Conservation (phyloP, 2,888 invertebrate genomes). For the Anorthoa munda region DNA sequence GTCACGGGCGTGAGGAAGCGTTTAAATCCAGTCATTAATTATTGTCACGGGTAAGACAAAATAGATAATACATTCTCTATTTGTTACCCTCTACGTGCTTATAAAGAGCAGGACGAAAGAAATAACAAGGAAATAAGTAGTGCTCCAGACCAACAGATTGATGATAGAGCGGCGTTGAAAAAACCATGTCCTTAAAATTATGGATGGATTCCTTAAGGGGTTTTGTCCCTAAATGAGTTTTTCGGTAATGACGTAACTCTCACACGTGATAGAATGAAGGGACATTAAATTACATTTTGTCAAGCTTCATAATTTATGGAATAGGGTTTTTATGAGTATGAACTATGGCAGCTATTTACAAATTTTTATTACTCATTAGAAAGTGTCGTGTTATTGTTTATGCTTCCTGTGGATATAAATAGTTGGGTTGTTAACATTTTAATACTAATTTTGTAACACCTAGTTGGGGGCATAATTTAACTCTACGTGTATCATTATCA, state of each 20-base stretch:
- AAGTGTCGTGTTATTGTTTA: constrained; percentile 78
- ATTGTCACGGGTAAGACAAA: constrained; percentile 90
- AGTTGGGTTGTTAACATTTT: constrained; percentile 45
- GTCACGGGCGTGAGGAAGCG: constrained; percentile 91
- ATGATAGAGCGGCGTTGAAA: constrained; percentile 85
- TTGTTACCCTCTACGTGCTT: constrained; percentile 84
- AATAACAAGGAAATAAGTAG: constrained; percentile 87
- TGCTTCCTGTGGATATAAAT: constrained; percentile 77
- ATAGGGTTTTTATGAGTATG: constrained; percentile 78
- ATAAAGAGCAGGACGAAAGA: constrained; percentile 87
- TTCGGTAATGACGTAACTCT: constrained; percentile 84
- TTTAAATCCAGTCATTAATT: constrained; percentile 91
- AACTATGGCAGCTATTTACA: constrained; percentile 80
- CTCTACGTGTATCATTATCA: constrained; percentile 46
- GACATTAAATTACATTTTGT: constrained; percentile 89
- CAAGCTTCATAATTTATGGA: constrained; percentile 86
- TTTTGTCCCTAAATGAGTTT: constrained; percentile 85
- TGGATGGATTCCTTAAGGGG: constrained; percentile 81
- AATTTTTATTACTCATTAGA: constrained; percentile 81
- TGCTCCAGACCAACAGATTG: constrained; percentile 84
- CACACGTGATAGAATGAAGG: constrained; percentile 79
- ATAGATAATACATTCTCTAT: constrained; percentile 90
- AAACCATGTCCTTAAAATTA: constrained; percentile 87
- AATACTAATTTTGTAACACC: constrained; percentile 41
- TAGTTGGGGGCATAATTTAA: constrained; percentile 3